Conservation (phyloP, 2,113 vertebrate genomes). For the Ibidorhyncha struthersii region DNA sequence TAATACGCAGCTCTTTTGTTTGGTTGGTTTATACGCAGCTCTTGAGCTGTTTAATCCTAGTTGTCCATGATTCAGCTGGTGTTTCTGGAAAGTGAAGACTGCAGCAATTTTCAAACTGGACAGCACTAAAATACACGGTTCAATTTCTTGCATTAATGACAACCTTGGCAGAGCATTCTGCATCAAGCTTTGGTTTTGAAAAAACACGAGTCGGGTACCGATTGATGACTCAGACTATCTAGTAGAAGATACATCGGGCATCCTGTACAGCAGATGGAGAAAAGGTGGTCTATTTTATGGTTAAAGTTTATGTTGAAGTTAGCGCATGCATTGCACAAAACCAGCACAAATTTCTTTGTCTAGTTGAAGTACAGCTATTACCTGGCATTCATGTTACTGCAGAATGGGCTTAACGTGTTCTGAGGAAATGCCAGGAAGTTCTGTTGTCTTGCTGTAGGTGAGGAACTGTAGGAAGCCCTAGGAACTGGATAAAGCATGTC, state of each 20-base stretch:
- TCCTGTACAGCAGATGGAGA: neutral
- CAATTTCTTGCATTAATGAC: neutral
- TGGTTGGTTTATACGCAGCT: neutral
- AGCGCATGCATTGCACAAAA: neutral
- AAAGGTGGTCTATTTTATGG: neutral
- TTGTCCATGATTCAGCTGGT: neutral
- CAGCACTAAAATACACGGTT: neutral
- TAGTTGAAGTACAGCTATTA: neutral
- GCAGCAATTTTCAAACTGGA: neutral
- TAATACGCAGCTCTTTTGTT: neutral
- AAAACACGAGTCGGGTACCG: neutral
- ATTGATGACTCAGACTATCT: neutral
- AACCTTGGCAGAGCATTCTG: neutral
- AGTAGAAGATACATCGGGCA: neutral
- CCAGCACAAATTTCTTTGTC: neutral
- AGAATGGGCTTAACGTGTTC: neutral
- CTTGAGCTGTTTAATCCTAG: neutral
- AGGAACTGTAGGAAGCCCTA: neutral
- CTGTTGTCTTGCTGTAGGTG: neutral
- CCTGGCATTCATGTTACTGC: neutral
- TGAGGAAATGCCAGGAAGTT: neutral
- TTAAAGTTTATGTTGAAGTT: neutral
- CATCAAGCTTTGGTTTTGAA: neutral
- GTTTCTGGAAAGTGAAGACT: neutral
- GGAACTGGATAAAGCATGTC: neutral